A percentile compares a stretch with the other conserved stretches of the same genome.
These are phyloP conservation scores for Proteles cristata DNA, from an alignment of 2,113 vertebrate genomes.

Conservation along the genomic window DNA sequence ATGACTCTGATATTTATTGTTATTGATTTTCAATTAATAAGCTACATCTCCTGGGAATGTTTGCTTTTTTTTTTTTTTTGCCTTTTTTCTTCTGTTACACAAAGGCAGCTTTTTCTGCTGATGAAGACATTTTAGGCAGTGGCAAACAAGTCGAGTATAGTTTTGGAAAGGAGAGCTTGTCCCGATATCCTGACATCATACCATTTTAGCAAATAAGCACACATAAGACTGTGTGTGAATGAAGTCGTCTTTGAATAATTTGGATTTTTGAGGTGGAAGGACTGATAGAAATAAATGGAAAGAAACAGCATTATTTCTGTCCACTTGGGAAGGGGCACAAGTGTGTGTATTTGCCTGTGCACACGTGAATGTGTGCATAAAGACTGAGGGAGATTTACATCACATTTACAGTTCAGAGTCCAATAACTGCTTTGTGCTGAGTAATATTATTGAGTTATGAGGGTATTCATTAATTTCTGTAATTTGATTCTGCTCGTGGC, in stretches of 20 bases:
- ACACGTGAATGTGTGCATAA: neutral
- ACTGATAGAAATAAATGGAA: neutral
- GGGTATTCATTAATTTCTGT: neutral
- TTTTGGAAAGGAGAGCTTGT: neutral
- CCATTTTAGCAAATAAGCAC: neutral
- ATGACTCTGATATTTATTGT: neutral
- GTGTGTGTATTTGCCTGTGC: neutral
- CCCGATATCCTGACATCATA: neutral
- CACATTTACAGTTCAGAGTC: neutral
- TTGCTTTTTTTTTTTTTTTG: constrained; percentile 27
- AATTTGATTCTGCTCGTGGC: constrained; percentile 13
- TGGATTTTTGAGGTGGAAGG: neutral
- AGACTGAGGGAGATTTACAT: neutral
- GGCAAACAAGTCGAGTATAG: neutral
- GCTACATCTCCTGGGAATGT: neutral
- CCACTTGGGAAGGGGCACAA: neutral
- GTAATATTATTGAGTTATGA: neutral
- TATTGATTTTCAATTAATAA: constrained; percentile 22
- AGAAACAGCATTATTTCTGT: neutral
- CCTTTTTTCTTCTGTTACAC: neutral
- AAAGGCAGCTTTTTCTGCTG: neutral
- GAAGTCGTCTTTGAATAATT: neutral
- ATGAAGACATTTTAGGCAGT: neutral
- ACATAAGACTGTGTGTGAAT: neutral
- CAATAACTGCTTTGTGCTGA: neutral